Evolutionary conservation across 2,797 vertebrate genomes (phyloP), one percentile per base, ranked within the genome.

Genomic region (Bufotes viridis): DNA sequence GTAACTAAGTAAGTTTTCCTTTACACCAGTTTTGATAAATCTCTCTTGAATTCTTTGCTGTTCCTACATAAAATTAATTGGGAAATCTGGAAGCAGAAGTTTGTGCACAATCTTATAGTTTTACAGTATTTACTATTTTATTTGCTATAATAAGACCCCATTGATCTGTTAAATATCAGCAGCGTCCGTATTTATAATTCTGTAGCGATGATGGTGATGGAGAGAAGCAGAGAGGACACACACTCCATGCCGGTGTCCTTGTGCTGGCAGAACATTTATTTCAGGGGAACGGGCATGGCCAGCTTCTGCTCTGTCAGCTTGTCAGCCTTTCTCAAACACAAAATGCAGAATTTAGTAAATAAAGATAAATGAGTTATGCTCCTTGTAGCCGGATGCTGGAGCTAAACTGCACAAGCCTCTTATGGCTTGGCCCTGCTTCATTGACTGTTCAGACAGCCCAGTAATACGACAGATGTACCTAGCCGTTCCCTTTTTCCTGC

Each of bases 381-480:
- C 91, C 93, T 94, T 93, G 92, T 94, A 94, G 94, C 93, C 93
- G 93, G 94, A 95, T 94, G 95, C 94, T 93, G 94, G 93, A 96
- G 94, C 94, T 96, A 95, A 95, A 95, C 94, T 94, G 93, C 94
- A 93, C 94, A 93, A 94, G 93, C 94, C 94, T 96, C 95, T 95
- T 95, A 95, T 95, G 95, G 95, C 94, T 95, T 94, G 94, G 94
- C 94, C 94, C 95, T 95, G 95, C 95, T 95, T 96, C 95, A 95
- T 95, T 96, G 95, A 95, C 94, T 96, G 95, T 96, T 96, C 95
- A 96, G 95, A 95, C 95, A 96, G 95, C 94, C 95, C 93, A 93
- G 94, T 96, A 96, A 96, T 95, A 95, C 94, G 93, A 96, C 95
- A 96, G 95, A 96, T 96, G 95, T 96, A 95, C 93, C 94, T 94